These are phyloP conservation scores for Drosophila santomea DNA, from an alignment of 1,140 invertebrate genomes.

Conservation along the genomic window DNA sequence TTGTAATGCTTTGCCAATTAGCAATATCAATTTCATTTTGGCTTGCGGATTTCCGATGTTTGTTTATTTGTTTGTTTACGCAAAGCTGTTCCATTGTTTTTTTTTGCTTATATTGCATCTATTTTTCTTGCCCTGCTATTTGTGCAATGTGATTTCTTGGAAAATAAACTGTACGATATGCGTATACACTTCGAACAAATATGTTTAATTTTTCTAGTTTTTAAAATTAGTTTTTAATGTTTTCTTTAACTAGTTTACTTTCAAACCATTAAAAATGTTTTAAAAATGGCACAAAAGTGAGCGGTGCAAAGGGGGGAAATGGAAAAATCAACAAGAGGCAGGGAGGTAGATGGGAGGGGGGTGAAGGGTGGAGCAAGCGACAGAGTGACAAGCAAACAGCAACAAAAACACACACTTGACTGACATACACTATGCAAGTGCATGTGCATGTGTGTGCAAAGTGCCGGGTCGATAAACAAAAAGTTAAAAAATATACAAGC, in stretches of 20 bases:
- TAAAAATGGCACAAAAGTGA: slow-evolving; percentile 28
- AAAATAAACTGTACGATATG: too few species aligned
- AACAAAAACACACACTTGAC: slow-evolving; percentile 7
- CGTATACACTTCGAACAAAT: too few species aligned
- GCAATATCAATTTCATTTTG: not conserved
- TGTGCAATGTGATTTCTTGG: too few species aligned
- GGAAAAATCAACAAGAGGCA: not conserved
- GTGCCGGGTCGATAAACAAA: slow-evolving; percentile 69
- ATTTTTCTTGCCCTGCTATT: too few species aligned
- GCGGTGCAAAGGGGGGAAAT: not conserved
- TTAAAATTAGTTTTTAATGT: too few species aligned
- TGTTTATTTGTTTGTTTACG: not conserved
- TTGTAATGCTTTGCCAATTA: slow-evolving; percentile 4
- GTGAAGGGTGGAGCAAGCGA: not conserved
- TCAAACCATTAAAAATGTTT: slow-evolving; percentile 6
- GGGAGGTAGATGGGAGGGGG: not conserved
- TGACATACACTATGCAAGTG: slow-evolving; percentile 28
- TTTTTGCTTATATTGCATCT: too few species aligned
- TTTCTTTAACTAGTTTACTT: too few species aligned
- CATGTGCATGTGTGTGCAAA: slow-evolving; percentile 31
- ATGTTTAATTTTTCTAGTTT: too few species aligned
- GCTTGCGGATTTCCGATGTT: not conserved
- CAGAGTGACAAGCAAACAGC: slow-evolving; percentile 13
- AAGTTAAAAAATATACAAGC: slow-evolving; percentile 31
- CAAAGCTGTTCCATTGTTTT: not conserved